Evolutionary conservation across 2,113 vertebrate genomes (phyloP).

Genomic region (Origma solitaria): DNA sequence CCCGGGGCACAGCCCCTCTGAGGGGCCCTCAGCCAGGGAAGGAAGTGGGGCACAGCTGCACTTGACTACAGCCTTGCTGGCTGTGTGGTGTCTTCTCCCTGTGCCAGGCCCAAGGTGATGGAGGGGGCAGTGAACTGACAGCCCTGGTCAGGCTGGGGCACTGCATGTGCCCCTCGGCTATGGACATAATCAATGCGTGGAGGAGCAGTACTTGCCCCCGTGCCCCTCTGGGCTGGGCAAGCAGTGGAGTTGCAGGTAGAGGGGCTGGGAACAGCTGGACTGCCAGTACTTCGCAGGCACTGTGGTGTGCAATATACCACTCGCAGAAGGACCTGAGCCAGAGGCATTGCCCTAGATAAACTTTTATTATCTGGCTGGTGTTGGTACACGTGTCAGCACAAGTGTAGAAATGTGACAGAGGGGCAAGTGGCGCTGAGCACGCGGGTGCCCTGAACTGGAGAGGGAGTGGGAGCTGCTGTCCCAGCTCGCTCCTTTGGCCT

Average conservation of each 20-base stretch:
- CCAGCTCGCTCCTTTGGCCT: background rate
- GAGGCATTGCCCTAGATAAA: background rate
- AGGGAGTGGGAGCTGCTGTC: background rate
- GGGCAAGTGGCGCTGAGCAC: background rate
- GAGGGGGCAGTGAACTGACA: fast-evolving
- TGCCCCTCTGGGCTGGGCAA: fast-evolving
- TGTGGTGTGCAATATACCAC: fast-evolving
- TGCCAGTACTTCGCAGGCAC: fast-evolving
- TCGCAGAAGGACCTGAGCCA: background rate
- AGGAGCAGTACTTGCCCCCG: fast-evolving
- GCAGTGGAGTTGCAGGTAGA: background rate
- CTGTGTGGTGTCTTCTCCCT: fast-evolving
- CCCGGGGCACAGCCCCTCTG: background rate
- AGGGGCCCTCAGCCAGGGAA: background rate
- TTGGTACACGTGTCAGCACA: background rate
- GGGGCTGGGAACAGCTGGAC: background rate
- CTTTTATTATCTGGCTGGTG: slow-evolving; percentile 58
- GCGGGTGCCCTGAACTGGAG: background rate
- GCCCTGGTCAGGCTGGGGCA: background rate
- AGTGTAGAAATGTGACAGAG: background rate
- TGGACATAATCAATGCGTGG: fast-evolving
- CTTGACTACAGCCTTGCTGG: background rate
- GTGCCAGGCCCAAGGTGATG: fast-evolving
- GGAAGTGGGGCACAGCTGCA: background rate
- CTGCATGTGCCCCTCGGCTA: background rate